Base-by-base conservation (phyloP, 2,888 invertebrate genomes). In the Steinernema carpocapsae region DNA sequence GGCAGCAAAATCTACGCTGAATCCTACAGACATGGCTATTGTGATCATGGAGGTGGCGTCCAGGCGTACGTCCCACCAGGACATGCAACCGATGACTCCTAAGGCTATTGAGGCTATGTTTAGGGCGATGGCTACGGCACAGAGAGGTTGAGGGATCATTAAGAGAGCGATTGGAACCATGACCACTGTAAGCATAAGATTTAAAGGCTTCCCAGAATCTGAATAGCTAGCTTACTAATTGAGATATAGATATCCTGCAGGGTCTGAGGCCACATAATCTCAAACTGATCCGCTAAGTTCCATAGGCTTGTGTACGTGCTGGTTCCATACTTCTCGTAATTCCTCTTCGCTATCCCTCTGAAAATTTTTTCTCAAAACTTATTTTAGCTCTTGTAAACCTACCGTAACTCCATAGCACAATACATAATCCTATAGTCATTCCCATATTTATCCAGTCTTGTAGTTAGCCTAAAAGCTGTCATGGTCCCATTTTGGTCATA, bases 31-130 rank as follows among this genome's bases (percentile, higher is more conserved):
- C 84, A 85, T 85, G 12, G 85, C 85, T n/a, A 85, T 83, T 1
- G 85, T 84, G 42, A 85, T 85, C 85, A 85, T 85, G 1, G 84
- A 84, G 1, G 84, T 85, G n/a, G 84, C 84, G 70, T 85, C 84
- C 26, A 85, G 72, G 42, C 80, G 80, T 48, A 85, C 83, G 26
- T 64, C 74, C 76, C 76, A 80, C 70, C 73, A 77, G 3, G 76
- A 70, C 84, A 85, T 84, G 52, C 80, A 82, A 12, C 85, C 85
- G 17, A 85, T 72, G 26, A 85, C 84, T 10, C 84, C 85, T 29
- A 85, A 79, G 10, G 84, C 84, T n/a, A 85, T 82, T 0, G 84
- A 84, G 1, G 80, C 79, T 12, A 82, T 82, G 64, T 77, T 81
- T 12, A 76, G 48, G 7, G 76, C 79, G 45, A 85, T 83, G 10